A percentile compares a stretch with the other conserved stretches of the same genome.
These are phyloP conservation scores for Plutomurus gul DNA, from an alignment of 1,140 invertebrate species.

Conservation along the genomic window DNA sequence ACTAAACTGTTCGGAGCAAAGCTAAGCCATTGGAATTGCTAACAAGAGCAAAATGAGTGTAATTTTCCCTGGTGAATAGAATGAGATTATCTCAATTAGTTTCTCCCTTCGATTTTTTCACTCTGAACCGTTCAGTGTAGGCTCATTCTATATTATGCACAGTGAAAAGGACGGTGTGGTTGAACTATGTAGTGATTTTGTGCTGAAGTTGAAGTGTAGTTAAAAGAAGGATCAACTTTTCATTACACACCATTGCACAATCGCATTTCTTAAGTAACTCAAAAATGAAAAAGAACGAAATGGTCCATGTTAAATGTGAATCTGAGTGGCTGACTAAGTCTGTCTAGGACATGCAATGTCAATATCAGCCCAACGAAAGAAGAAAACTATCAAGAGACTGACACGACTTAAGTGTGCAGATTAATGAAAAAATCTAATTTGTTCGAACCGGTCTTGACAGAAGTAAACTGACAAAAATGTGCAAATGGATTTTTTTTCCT, in stretches of 20 bases:
- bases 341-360: conserved; percentile 25
- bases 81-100: conserved; percentile 37
- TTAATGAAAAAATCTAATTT: conserved; percentile 48
- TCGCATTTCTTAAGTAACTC: conserved; percentile 30
- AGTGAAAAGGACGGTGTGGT: not conserved
- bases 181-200: conserved; percentile 9
- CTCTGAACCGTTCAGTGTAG: not conserved
- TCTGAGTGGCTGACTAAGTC: not conserved
- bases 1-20: not conserved
- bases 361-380: conserved; percentile 27
- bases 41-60: conserved; percentile 23
- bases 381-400: conserved; percentile 35
- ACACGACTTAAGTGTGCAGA: conserved; percentile 39
- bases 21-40: conserved; percentile 32
- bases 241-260: conserved; percentile 40
- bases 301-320: not conserved
- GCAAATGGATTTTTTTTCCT: not conserved
- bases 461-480: conserved; percentile 25
- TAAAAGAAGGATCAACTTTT: conserved; percentile 40
- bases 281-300: conserved; percentile 32
- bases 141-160: not conserved
- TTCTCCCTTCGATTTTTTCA: conserved; percentile 25
- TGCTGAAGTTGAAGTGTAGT: conserved; percentile 20
- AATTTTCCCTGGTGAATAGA: conserved; percentile 15
- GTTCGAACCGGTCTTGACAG: conserved; percentile 16